Evolutionary conservation across 2,888 invertebrate species (phyloP).

Genomic region (Caprella mutica): DNA sequence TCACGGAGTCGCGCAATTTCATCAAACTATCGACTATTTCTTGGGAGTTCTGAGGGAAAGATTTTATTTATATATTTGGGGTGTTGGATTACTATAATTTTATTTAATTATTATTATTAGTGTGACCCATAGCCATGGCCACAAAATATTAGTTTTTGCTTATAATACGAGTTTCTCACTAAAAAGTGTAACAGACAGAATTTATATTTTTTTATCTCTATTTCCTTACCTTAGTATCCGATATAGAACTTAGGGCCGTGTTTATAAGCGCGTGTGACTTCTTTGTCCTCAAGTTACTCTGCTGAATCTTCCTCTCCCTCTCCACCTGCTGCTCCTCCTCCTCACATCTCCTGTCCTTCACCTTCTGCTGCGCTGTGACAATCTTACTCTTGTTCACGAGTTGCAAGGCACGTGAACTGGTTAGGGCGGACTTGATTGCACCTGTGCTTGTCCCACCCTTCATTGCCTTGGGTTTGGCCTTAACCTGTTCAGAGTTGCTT

Average conservation of each 20-base stretch:
- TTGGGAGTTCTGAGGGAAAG: slow-evolving; percentile 11
- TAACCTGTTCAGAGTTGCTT: neutral
- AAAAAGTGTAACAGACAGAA: too few relatives aligned
- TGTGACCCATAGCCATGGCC: too few relatives aligned
- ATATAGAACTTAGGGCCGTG: slow-evolving; percentile 20
- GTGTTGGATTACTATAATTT: too few relatives aligned
- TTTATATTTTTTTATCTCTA: too few relatives aligned
- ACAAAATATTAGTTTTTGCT: too few relatives aligned
- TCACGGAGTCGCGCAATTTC: slow-evolving; percentile 10
- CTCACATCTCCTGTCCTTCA: slow-evolving; percentile 27
- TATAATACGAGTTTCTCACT: too few relatives aligned
- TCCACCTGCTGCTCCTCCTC: slow-evolving; percentile 27
- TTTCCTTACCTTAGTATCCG: slow-evolving; percentile 23
- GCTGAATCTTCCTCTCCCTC: slow-evolving; percentile 19
- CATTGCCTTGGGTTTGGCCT: too few relatives aligned
- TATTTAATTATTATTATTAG: too few relatives aligned
- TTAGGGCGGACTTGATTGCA: slow-evolving; percentile 8
- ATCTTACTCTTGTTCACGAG: slow-evolving; percentile 32
- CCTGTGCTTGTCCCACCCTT: too few relatives aligned
- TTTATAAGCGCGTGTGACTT: slow-evolving; percentile 27
- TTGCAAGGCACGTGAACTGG: slow-evolving; percentile 27
- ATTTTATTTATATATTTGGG: too few relatives aligned
- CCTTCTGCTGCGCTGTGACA: slow-evolving; percentile 31
- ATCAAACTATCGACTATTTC: slow-evolving; percentile 14
- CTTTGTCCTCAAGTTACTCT: slow-evolving; percentile 16